phyloP scores from a whole-genome alignment of 1,140 invertebrate genomes.

The Drosophila murphyi region DNA sequence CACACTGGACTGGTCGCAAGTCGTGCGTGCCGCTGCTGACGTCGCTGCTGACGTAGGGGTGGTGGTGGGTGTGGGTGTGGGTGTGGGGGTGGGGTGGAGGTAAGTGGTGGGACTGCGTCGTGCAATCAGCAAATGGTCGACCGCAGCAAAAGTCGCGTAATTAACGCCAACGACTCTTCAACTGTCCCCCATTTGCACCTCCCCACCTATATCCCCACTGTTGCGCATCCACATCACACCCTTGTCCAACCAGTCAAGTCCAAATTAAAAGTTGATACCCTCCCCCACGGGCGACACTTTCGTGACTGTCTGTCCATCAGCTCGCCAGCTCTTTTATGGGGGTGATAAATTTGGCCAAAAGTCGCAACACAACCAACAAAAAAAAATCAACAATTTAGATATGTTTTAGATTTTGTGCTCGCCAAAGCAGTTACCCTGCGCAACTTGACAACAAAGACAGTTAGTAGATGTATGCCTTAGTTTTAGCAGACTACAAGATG shows the following conservation, averaged over 20 bases:
- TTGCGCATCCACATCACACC: neutral
- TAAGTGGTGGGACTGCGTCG: slow-evolving; percentile 6
- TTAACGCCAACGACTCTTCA: slow-evolving; percentile 63
- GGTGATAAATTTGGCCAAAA: slow-evolving; percentile 54
- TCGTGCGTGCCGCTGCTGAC: slow-evolving; percentile 72
- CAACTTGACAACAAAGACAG: no score
- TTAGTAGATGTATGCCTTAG: no score
- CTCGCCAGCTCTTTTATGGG: slow-evolving; percentile 23
- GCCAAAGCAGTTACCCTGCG: neutral
- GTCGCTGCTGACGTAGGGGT: neutral
- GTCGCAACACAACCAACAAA: slow-evolving; percentile 13
- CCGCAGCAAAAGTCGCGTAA: slow-evolving; percentile 80
- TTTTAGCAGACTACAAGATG: no score
- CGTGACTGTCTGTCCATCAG: neutral
- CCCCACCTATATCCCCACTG: neutral
- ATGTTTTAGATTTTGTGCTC: neutral
- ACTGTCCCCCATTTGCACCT: neutral
- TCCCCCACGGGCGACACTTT: neutral
- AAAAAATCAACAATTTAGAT: slow-evolving; percentile 2
- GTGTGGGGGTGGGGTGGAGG: no score
- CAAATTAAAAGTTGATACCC: slow-evolving; percentile 58
- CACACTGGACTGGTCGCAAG: slow-evolving; percentile 37
- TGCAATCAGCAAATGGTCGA: slow-evolving; percentile 80
- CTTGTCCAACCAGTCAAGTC: slow-evolving; percentile 1
- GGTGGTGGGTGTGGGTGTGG: no score